phyloP scores from a whole-genome alignment of 2,113 vertebrate genomes.

The Isurus oxyrinchus region DNA sequence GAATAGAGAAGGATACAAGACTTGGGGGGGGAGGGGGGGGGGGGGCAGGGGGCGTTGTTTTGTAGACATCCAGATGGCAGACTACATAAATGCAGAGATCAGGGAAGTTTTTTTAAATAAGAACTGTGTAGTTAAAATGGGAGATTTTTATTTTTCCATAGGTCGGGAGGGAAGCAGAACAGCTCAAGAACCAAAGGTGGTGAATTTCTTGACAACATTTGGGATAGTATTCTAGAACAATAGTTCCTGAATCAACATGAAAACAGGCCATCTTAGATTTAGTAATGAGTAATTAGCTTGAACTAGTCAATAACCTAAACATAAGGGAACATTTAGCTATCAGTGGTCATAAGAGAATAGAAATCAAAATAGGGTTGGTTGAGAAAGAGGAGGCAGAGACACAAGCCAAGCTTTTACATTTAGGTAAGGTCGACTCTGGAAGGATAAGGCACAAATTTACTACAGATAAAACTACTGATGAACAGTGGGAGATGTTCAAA shows the following conservation, averaged over 20 bases:
- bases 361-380: not conserved
- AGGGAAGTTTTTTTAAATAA: not conserved
- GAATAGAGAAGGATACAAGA: too few species aligned
- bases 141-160: not conserved
- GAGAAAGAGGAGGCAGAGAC: not conserved
- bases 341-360: not conserved
- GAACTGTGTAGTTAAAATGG: not conserved
- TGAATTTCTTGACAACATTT: too few species aligned
- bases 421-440: not conserved
- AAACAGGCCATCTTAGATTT: not conserved
- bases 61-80: not conserved
- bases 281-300: not conserved
- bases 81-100: not conserved
- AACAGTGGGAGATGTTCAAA: too few species aligned
- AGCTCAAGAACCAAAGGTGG: not conserved
- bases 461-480: too few species aligned
- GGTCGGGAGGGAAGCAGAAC: too few species aligned
- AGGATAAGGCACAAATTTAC: not conserved
- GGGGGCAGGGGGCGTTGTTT: too few species aligned
- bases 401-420: not conserved
- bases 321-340: not conserved
- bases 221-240: not conserved
- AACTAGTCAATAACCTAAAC: not conserved
- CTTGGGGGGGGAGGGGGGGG: too few species aligned
- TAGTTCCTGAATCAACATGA: too few species aligned